Evolutionary conservation across 2,797 vertebrate genomes (phyloP).

Genomic region (Borostomias antarcticus): DNA sequence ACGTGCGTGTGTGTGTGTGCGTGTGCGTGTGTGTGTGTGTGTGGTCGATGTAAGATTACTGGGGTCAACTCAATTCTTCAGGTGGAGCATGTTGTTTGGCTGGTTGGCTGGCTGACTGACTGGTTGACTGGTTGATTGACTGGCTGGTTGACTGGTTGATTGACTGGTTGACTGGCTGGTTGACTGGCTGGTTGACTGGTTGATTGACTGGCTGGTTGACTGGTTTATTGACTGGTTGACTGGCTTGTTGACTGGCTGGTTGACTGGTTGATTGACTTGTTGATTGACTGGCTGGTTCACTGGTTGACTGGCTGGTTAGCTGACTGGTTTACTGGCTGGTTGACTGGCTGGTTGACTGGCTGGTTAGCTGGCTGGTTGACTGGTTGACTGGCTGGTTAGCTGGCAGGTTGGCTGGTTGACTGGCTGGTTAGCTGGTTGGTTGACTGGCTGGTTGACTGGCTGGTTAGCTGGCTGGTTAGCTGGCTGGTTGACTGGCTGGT

Average conservation of each 20-base stretch:
- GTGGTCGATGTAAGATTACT: not conserved
- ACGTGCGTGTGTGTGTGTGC: constrained; percentile 11
- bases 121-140: constrained; percentile 20
- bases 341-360: constrained; percentile 17
- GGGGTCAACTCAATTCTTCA: not conserved
- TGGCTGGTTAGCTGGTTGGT: too few species aligned
- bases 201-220: too few species aligned
- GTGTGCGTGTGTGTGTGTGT: not conserved
- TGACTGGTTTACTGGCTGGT: constrained; percentile 15
- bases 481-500: constrained; percentile 15
- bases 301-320: constrained; percentile 30
- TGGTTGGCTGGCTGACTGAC: constrained; percentile 15
- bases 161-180: too few species aligned
- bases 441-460: too few species aligned
- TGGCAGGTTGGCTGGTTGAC: constrained; percentile 31
- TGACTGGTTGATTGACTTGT: not conserved
- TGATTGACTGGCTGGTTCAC: too few species aligned
- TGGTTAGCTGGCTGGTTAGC: constrained; percentile 3
- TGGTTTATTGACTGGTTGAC: constrained; percentile 27
- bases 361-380: too few species aligned
- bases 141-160: too few species aligned
- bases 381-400: too few species aligned
- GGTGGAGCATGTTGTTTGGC: not conserved
- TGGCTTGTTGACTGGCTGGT: constrained; percentile 15
- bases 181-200: constrained; percentile 28